A percentile compares a stretch with the other conserved stretches of the same genome.
Conservation (phyloP, 2,888 invertebrate species). For the Merodon equestris region DNA sequence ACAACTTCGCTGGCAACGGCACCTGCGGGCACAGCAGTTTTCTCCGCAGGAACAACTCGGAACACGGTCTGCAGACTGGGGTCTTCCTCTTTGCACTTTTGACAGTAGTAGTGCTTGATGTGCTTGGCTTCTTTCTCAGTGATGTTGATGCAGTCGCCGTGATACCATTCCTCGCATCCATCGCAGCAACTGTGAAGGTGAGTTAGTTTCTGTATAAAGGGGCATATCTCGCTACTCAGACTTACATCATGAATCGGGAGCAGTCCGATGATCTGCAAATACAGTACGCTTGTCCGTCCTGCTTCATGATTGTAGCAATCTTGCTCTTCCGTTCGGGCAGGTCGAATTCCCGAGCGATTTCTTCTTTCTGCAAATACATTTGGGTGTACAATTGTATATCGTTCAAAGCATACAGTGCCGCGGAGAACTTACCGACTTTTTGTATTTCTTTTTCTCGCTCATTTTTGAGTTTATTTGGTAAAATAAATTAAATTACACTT, state of each 20-base stretch:
- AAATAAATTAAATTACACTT: not conserved
- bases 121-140: constrained; percentile 95
- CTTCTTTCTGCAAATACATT: constrained; percentile 82
- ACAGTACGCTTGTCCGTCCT: constrained; percentile 96
- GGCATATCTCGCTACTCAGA: constrained; percentile 53
- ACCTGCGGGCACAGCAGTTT: constrained; percentile 69
- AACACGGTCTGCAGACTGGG: constrained; percentile 84
- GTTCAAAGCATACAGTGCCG: not conserved
- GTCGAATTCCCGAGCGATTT: constrained; percentile 93
- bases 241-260: constrained; percentile 97
- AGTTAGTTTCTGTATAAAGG: too few relatives aligned
- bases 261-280: constrained; percentile 96
- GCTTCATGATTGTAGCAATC: constrained; percentile 91
- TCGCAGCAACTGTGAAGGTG: constrained; percentile 89
- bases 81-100: constrained; percentile 90
- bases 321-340: constrained; percentile 94
- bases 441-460: constrained; percentile 75
- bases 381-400: not conserved
- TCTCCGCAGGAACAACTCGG: constrained; percentile 75
- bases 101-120: constrained; percentile 96
- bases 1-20: constrained; percentile 33
- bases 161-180: constrained; percentile 99
- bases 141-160: constrained; percentile 97
- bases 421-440: constrained; percentile 74
- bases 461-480: constrained; percentile 68